Conservation (phyloP, 2,888 invertebrate genomes). For the Drosophila cognata region DNA sequence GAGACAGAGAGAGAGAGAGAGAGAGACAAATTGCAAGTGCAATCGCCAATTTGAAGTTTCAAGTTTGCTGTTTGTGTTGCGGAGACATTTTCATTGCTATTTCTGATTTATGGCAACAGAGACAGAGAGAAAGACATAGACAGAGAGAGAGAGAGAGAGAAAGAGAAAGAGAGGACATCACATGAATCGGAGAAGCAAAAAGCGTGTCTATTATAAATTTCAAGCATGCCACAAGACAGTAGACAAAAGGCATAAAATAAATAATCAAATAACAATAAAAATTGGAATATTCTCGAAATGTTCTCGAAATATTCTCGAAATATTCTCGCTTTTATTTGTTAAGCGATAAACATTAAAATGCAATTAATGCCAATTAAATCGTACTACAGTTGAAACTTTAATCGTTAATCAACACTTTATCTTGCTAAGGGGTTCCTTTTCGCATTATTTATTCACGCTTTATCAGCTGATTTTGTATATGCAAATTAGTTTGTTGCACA, state of each 20-base stretch:
- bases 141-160: neutral
- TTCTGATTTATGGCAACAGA: conserved; percentile 66
- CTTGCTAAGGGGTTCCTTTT: neutral
- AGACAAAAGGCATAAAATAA: neutral
- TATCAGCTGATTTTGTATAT: conserved; percentile 4
- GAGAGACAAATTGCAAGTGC: conserved; percentile 44
- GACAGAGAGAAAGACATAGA: neutral
- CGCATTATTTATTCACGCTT: neutral
- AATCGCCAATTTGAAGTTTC: conserved; percentile 79
- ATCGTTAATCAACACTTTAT: neutral
- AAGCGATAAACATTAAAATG: neutral
- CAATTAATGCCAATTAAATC: too few relatives aligned
- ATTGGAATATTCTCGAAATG: neutral
- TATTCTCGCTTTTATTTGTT: too few relatives aligned
- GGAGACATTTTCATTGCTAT: conserved; percentile 68
- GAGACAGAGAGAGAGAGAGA: neutral
- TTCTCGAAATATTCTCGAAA: too few relatives aligned
- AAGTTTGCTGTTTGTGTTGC: conserved; percentile 42
- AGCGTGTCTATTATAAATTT: conserved; percentile 26
- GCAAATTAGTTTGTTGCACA: conserved; percentile 20
- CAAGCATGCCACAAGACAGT: conserved; percentile 29
- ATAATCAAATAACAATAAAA: neutral
- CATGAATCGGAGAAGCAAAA: conserved; percentile 58
- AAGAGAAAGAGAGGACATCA: neutral
- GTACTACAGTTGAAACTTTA: neutral